A percentile compares a stretch with the other conserved stretches of the same genome.
phyloP scores from a whole-genome alignment of 2,888 invertebrate species.

The Caradrina kadenii region DNA sequence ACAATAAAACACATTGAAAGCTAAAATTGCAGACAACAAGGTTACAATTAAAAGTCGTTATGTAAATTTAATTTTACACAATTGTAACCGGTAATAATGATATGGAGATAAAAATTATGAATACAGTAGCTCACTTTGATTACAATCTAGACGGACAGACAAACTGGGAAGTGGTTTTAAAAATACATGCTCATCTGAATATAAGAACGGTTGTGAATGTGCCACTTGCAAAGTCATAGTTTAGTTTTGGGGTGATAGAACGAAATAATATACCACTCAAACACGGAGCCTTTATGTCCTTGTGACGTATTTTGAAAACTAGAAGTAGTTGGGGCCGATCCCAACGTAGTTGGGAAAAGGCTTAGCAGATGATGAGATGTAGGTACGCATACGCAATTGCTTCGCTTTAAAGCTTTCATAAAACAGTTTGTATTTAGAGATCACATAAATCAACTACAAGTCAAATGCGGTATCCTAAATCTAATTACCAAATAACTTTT shows the following conservation, averaged over 20 bases:
- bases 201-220: constrained; percentile 24
- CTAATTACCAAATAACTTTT: too few species aligned
- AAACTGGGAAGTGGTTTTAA: constrained; percentile 37
- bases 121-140: constrained; percentile 60
- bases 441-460: too few species aligned
- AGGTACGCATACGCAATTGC: neutral
- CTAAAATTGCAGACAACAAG: constrained; percentile 58
- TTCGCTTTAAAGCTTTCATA: neutral
- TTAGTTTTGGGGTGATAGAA: neutral
- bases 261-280: neutral
- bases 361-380: too few species aligned
- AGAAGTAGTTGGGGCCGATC: too few species aligned
- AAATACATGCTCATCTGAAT: constrained; percentile 25
- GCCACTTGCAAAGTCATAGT: neutral
- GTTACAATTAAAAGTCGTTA: constrained; percentile 66
- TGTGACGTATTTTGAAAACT: neutral
- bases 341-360: too few species aligned
- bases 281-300: neutral
- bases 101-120: constrained; percentile 63
- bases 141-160: constrained; percentile 56
- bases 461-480: too few species aligned
- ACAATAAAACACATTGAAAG: constrained; percentile 64
- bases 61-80: constrained; percentile 66
- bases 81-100: constrained; percentile 61
- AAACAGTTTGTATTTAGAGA: too few species aligned